These are phyloP conservation scores for Candidula unifasciata DNA, from an alignment of 2,888 invertebrate genomes.

Conservation along the genomic window DNA sequence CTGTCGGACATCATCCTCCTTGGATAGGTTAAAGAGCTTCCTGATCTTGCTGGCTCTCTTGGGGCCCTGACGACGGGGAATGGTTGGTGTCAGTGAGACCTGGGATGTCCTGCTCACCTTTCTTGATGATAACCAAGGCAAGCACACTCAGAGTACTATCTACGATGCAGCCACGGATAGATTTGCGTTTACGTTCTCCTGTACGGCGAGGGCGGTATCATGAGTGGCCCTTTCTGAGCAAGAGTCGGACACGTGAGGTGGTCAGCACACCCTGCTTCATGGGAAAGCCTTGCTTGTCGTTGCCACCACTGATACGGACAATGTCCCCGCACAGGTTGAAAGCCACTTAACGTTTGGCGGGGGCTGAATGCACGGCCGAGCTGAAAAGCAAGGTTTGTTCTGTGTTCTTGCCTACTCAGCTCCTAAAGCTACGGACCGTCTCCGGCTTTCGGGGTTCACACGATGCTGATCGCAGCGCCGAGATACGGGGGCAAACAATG, in stretches of 20 bases:
- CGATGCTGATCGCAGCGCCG: too few relatives aligned
- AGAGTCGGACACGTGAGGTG: conserved; percentile 94
- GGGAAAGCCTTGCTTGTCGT: conserved; percentile 99
- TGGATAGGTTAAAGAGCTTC: conserved; percentile 90
- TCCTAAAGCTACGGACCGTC: too few relatives aligned
- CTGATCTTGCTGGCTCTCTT: conserved; percentile 98
- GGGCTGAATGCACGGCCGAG: too few relatives aligned
- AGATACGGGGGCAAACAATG: too few relatives aligned
- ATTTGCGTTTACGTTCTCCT: conserved; percentile 98
- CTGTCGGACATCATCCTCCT: conserved; percentile 97
- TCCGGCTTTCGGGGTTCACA: too few relatives aligned
- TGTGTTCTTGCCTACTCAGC: too few relatives aligned
- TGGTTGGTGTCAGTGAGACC: conserved; percentile 95
- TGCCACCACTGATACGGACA: conserved; percentile 96
- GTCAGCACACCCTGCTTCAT: conserved; percentile 99
- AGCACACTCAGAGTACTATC: conserved; percentile 87
- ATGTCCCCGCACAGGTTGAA: conserved; percentile 81
- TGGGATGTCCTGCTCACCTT: conserved; percentile 88
- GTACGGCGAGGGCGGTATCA: conserved; percentile 95
- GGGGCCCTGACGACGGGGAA: conserved; percentile 87
- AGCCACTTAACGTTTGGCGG: too few relatives aligned
- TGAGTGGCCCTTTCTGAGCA: conserved; percentile 96
- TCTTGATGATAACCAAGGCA: too few relatives aligned
- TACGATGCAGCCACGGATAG: conserved; percentile 98
- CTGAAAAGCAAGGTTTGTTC: too few relatives aligned